Base-by-base conservation (phyloP, 2,113 vertebrate genomes). In the Vulpes vulpes region DNA sequence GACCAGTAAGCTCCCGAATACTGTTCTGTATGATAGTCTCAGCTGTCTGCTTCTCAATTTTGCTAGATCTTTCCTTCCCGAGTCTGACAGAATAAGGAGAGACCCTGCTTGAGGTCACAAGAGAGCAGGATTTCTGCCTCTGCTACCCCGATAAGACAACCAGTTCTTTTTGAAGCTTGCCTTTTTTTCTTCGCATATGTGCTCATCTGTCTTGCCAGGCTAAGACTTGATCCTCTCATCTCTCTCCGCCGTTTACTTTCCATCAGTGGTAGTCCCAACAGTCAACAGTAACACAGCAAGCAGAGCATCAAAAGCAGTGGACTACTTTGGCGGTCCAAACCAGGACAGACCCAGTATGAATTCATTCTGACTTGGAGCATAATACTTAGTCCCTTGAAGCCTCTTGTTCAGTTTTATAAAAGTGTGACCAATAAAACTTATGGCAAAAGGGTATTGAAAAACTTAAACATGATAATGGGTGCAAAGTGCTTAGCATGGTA, bases 151-250 rank as follows among this genome's bases (percentile, higher is more conserved):
- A 0, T 3, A 86, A 78, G 92, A 78, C 0, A 1, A 3, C 35
- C 17, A 30, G 35, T 15, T 59, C 17, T 27, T 64, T 64, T 14
- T 25, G 30, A 32, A 59, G 14, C 6, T 62, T 25, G 1, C 49
- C 35, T 32, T 38, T 55, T 55, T 65, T 2, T 49, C n/a, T 30
- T 74, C 0, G 0, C 30, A 1, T 2, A 7, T 43, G 8, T 16
- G 5, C 64, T 0, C 9, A 19, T 59, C 83, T 96, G 27, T 3
- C 32, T 49, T 55, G 53, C 25, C 43, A 20, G 35, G 69, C 51
- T 67, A 2, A 38, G 16, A 55, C 32, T 60, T 53, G 8, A 6
- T 53, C 51, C 38, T 20, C 0, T 1, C 59, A 0, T 55, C 15
- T 30, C 3, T 53, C 80, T 38, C 49, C 25, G 92, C 53, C 38